Evolutionary conservation across 2,888 invertebrate species (phyloP), one percentile per base, ranked within the genome.

Genomic region (Acleris sparsana): DNA sequence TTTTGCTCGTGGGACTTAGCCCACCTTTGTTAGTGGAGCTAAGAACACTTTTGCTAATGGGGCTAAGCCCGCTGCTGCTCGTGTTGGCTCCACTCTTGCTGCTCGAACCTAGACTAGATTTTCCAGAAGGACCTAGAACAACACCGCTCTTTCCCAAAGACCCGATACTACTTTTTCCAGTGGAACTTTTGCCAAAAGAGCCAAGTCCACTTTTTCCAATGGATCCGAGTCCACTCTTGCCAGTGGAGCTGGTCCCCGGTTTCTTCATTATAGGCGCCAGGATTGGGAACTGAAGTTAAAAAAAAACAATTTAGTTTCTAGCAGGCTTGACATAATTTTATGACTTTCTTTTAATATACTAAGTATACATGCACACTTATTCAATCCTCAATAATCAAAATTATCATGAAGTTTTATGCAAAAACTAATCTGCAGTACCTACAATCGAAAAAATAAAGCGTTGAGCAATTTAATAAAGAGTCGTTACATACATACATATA

Each of bases 241-340:
- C 75, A 43, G 78, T 73, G 75, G 83, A 74, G 74, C 84, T 81
- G 70, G 80, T 68, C 46, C 77, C 73, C 16, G 77, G 46, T 67
- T 87, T 87, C 70, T 86, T 88, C 58, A 61, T 81, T 61, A 81
- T 81, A 1, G 86, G 84, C 62, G 88, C 87, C 88, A 88, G 80
- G 63, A 13, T 65, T 60, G 7, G 9, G 7, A 20, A 44, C 55
- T 55, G 43, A 39, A 20, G 20, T 43, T n/a, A 17, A 46, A 46
- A 46, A n/a, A n/a, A 6, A n/a, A n/a, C 17, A 46, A n/a, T n/a
- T 46, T 16, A 5, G 1, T 5, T n/a, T 46, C 0, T 5, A 6
- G 46, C 2, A 6, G 46, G n/a, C 17, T 46, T n/a, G 13, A 39
- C 13, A 13, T 39, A 39, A 13, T 39, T 39, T 33, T 33, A 25